phyloP scores from a whole-genome alignment of 2,888 invertebrate species.

The Macaria notata region DNA sequence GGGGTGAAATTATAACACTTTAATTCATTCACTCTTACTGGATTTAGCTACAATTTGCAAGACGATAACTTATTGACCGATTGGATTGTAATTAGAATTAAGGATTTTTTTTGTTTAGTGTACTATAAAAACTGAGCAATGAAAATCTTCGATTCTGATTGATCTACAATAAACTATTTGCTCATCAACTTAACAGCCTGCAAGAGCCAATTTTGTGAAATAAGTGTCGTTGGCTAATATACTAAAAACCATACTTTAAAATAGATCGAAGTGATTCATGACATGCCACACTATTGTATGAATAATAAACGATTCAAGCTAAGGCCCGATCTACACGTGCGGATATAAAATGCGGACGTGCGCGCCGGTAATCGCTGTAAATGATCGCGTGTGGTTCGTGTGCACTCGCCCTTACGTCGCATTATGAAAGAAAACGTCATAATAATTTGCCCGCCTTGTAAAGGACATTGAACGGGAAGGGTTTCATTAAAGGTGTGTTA shows the following conservation, averaged over 20 bases:
- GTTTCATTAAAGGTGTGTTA: neutral
- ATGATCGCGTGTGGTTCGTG: slow-evolving; percentile 31
- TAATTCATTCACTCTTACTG: no score
- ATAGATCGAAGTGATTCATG: slow-evolving; percentile 24
- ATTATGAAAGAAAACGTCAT: slow-evolving; percentile 27
- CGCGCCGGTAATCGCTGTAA: slow-evolving; percentile 29
- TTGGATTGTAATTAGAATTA: no score
- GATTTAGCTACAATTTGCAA: no score
- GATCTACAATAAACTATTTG: no score
- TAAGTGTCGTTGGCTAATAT: neutral
- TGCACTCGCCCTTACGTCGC: slow-evolving; percentile 28
- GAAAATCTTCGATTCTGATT: no score
- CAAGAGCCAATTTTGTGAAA: no score
- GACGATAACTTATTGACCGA: no score
- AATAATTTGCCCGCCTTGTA: slow-evolving; percentile 21
- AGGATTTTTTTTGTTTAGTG: no score
- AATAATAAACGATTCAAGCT: slow-evolving; percentile 23
- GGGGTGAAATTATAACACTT: no score
- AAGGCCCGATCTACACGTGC: slow-evolving; percentile 22
- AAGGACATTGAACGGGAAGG: slow-evolving; percentile 11
- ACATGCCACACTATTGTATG: slow-evolving; percentile 25
- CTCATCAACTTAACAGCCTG: no score
- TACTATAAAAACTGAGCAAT: no score
- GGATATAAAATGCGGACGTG: slow-evolving; percentile 29
- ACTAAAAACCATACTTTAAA: slow-evolving; percentile 15